Evolutionary conservation across 1,140 invertebrate genomes (phyloP), one percentile per base, ranked within the genome.

Genomic region (Atopsyche davidsoni): DNA sequence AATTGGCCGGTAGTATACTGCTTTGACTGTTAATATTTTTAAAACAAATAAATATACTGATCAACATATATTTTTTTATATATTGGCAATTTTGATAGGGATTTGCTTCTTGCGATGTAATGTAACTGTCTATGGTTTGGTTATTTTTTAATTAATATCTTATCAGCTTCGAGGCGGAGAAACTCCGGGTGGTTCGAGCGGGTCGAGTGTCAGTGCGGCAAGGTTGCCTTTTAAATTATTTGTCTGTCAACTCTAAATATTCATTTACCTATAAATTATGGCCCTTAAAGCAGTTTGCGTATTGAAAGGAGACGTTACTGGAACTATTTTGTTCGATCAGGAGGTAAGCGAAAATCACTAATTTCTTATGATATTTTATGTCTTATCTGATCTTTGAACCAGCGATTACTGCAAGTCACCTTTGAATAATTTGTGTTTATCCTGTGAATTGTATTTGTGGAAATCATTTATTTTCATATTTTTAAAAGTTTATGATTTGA

Each of bases 201-300:
- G 34, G 24, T 28, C 13, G 34, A 13, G 21, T n/a, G 10, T 19
- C 14, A 14, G 32, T 18, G 14, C 19, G 19, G 13, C 6, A 34
- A 11, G 14, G n/a, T 43, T 16, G 18, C 3, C n/a, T 25, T 38
- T 38, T 38, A 10, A 38, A 38, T 13, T 16, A 13, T 16, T 38
- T 7, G 13, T n/a, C n/a, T 38, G 10, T 38, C 10, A 7, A 38
- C 4, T 38, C 10, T 14, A 13, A 38, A 7, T 7, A 38, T 16
- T 38, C 13, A 38, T 38, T 38, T 10, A 7, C 18, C 6, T 38
- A 51, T 41, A 14, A 21, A 59, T 60, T 51, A 77, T 77, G 75
- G 64, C 70, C 62, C 66, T 72, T 22, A 90, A 89, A 78, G 89
- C 89, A 46, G 87, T 92, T 18, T 91, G 88, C 67, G 88, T 92